Conservation (phyloP, 2,888 invertebrate species). For the Trissolcus brochymenae region DNA sequence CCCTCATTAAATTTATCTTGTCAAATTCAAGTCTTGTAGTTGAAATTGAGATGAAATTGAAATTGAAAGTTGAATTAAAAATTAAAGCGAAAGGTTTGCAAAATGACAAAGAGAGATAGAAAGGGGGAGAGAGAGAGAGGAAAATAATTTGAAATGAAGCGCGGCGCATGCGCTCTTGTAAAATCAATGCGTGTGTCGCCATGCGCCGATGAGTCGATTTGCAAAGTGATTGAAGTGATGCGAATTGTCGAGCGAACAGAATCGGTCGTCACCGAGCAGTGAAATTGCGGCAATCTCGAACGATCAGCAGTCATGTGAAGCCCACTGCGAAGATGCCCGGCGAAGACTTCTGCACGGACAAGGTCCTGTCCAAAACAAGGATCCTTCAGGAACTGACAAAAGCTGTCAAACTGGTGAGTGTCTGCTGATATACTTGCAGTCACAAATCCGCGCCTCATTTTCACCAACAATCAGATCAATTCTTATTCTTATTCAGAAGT, state of each 20-base stretch:
- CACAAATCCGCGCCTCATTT: neutral
- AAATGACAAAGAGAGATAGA: too few relatives aligned
- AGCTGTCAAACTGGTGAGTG: conserved; percentile 75
- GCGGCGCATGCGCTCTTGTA: conserved; percentile 67
- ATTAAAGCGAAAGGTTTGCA: neutral
- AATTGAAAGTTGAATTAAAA: neutral
- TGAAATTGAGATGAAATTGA: too few relatives aligned
- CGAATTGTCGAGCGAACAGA: conserved; percentile 39
- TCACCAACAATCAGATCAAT: too few relatives aligned
- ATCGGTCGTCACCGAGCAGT: conserved; percentile 46
- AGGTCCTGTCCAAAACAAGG: conserved; percentile 72
- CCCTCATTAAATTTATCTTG: too few relatives aligned
- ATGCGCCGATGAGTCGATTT: conserved; percentile 61
- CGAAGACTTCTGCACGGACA: conserved; percentile 74
- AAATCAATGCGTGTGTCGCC: conserved; percentile 71
- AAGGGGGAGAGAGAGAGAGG: neutral
- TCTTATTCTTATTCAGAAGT: too few relatives aligned
- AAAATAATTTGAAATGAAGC: conserved; percentile 52
- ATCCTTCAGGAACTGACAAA: conserved; percentile 75
- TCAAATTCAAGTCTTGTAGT: too few relatives aligned
- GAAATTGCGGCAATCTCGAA: conserved; percentile 1
- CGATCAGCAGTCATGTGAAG: conserved; percentile 62
- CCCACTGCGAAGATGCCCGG: conserved; percentile 67
- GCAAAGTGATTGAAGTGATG: conserved; percentile 35
- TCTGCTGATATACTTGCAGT: conserved; percentile 42